Base-by-base conservation (phyloP, 1,140 invertebrate genomes). In the Drosophila miranda region DNA sequence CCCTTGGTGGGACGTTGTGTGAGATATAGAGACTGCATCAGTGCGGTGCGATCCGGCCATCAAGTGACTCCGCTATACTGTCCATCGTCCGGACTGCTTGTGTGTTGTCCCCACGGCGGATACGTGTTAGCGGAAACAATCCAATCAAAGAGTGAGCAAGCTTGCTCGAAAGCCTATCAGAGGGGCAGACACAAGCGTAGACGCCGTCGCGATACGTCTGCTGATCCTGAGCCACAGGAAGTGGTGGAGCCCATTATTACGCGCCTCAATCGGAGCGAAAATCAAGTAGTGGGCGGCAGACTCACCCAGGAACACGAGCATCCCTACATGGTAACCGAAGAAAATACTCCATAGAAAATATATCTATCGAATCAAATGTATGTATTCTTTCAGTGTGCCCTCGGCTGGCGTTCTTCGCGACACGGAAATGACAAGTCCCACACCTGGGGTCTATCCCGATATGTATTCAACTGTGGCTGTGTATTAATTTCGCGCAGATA, bases 41-140 rank as follows among this genome's bases (percentile, higher is more conserved):
- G 59, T 58, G 76, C 75, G 21, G 2, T 74, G 3, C 50, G 43
- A 9, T 48, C 69, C 4, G 60, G 44, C 2, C 48, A 61, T 1
- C 42, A 44, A 11, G 50, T 80, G 38, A 43, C 23, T 1, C 71
- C 76, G 0, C 7, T 80, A 8, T 21, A 45, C 0, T 79, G 71
- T 7, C 62, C 61, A 1, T 49, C 26, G 0, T 11, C 23, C 1
- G 49, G 34, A 16, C 43, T 55, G 7, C 38, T 67, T 44, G 76
- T 80, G 4, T 80, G 78, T 21, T 80, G 78, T 46, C 78, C 78
- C 7, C 71, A 79, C 38, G 76, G 66, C 11, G 73, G 73, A 26
- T 75, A 76, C 34, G 38, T 52, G 42, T 14, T 45, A 19, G 42
- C n/a, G 8, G 8, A 19, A 16, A 53, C 49, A 45, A 48, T 13